Base-by-base conservation (phyloP, 2,888 invertebrate genomes). In the Ornithoptera priamus region DNA sequence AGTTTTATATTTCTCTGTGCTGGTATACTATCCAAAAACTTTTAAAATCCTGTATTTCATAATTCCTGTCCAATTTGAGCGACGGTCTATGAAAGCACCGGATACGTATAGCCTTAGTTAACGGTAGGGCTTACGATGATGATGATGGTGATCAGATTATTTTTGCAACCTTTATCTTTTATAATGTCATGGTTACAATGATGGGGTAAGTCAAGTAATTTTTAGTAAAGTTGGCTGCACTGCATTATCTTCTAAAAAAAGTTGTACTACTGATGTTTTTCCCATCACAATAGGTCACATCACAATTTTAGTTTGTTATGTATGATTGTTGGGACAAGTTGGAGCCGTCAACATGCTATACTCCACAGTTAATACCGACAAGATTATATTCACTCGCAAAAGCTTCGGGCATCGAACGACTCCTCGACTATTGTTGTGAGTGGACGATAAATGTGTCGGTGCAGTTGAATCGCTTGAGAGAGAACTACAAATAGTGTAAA, bases 351-450 rank as follows among this genome's bases (percentile, higher is more conserved):
- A 59, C 53, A 53, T 6, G 50, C 18, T 18, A 17, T 3, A 6
- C 18, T 53, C n/a, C 7, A n/a, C n/a, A 53, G 53, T n/a, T n/a
- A 53, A 53, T 53, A 53, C n/a, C 53, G 53, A 53, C 18, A 53
- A n/a, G 59, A 50, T 63, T 63, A 58, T 63, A 68, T 62, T 59
- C 57, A 62, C 58, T 68, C 36, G 20, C 24, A 50, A 59, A 63
- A 36, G 58, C 58, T 64, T 68, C 68, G 50, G 30, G 58, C 57
- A 59, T 63, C 68, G 58, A 36, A 64, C 46, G 59, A 58, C 59
- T 68, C 63, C 53, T 68, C 63, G 68, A 68, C 59, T 59, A 36
- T 50, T 68, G 68, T 63, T 50, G 46, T 59, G 68, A 64, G 53
- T 22, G 24, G 30, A 64, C 63, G 59, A 68, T 68, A 68, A 68